Conservation (phyloP, 2,888 invertebrate species). For the Pristionchus fissidentatus region DNA sequence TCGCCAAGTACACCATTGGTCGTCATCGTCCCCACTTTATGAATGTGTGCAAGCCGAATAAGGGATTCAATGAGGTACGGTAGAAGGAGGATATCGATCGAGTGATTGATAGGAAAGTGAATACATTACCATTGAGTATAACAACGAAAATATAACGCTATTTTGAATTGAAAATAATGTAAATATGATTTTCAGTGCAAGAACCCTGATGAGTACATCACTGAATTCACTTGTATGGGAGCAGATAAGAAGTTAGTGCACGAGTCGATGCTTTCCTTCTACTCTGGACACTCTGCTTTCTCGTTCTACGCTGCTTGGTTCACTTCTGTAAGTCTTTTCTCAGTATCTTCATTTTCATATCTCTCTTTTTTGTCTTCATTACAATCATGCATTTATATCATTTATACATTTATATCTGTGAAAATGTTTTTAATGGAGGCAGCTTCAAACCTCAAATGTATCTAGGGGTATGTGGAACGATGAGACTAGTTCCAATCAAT, state of each 20-base stretch:
- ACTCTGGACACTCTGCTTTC: constrained; percentile 75
- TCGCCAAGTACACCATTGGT: constrained; percentile 93
- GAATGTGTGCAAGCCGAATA: constrained; percentile 85
- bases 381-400: no score
- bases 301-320: constrained; percentile 75
- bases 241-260: constrained; percentile 67
- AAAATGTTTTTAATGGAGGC: no score
- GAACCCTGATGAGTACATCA: constrained; percentile 65
- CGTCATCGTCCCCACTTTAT: constrained; percentile 94
- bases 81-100: background rate
- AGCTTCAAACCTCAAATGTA: no score
- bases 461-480: no score
- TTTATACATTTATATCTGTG: no score
- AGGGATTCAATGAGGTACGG: constrained; percentile 57
- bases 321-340: constrained; percentile 66
- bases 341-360: background rate
- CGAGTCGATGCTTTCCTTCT: constrained; percentile 74
- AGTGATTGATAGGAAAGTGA: background rate
- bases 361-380: background rate
- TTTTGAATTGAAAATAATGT: background rate
- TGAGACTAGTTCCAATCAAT: no score
- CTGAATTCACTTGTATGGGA: constrained; percentile 67
- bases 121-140: background rate
- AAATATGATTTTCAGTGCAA: constrained; percentile 52
- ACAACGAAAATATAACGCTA: background rate